Percentiles rank a stretch among this genome's conserved stretches.
phyloP scores from a whole-genome alignment of 2,888 invertebrate genomes.

The Caenorhabditis macrosperma region DNA sequence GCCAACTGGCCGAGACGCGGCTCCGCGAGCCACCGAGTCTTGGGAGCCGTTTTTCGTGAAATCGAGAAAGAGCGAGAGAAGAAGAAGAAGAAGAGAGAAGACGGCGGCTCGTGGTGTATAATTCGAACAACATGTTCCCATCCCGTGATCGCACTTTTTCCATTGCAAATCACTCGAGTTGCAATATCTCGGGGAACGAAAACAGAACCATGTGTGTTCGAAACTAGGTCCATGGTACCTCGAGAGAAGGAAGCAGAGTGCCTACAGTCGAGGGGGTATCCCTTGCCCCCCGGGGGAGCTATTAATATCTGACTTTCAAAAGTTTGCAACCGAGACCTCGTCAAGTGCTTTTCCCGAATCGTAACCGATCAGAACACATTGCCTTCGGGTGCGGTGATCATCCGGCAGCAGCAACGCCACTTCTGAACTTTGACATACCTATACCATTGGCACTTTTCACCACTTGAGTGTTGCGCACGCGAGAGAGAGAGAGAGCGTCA shows the following conservation, averaged over 20 bases:
- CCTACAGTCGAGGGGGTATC: slow-evolving; percentile 11
- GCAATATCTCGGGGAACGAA: background rate
- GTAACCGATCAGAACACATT: slow-evolving; percentile 36
- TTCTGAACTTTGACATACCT: slow-evolving; percentile 50
- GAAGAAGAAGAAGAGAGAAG: slow-evolving; percentile 10
- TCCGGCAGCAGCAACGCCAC: background rate
- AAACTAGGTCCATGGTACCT: background rate
- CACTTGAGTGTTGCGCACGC: slow-evolving; percentile 23
- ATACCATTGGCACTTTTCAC: slow-evolving; percentile 49
- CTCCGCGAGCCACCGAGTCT: slow-evolving; percentile 41
- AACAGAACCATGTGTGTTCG: background rate
- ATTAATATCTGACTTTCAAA: slow-evolving; percentile 15
- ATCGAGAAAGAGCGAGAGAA: slow-evolving; percentile 1
- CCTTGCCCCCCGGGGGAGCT: too few relatives aligned
- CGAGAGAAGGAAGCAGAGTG: background rate
- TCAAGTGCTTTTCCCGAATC: slow-evolving; percentile 27
- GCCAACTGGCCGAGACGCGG: slow-evolving; percentile 35
- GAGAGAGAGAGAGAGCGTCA: background rate
- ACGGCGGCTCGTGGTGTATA: slow-evolving; percentile 12
- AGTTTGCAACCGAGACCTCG: slow-evolving; percentile 9
- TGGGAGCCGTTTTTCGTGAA: slow-evolving; percentile 17
- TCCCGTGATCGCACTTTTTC: slow-evolving; percentile 23
- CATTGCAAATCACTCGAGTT: background rate
- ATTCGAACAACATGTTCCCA: slow-evolving; percentile 44
- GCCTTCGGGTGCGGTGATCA: background rate